Evolutionary conservation across 2,113 vertebrate genomes (phyloP), one percentile per base, ranked within the genome.

Genomic region (Clarias magur): DNA sequence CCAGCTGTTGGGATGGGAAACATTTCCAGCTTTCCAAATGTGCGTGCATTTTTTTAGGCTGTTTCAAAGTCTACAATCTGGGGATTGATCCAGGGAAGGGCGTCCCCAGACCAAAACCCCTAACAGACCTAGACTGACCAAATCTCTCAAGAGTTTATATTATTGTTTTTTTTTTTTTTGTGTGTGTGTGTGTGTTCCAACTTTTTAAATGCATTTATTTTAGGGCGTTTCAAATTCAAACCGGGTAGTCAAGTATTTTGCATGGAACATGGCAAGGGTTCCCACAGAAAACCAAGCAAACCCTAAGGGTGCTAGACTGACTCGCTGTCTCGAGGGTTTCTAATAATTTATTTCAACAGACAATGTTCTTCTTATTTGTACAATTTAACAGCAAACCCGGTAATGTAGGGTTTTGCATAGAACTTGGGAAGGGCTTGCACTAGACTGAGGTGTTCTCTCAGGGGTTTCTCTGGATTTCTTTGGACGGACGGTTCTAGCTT

Each of bases 11-110:
- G 78, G 17, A 80, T 21, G 8, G 34, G n/a, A 60, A 60, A 59
- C 79, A 60, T 80, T 60, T 80, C 54, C 79, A 80, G 27, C 34
- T 62, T 81, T 59, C 54, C 54, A 78, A 54, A 75, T 75, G 11
- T 53, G 27, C 8, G 62, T 65, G 8, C 0, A 7, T 38, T 48
- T 11, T 75, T 78, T 79, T 10, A 27, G 25, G 13, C 59, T 23
- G 16, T 38, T 60, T 56, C 56, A 59, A 23, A 38, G 27, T 60
- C 9, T 25, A 62, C 23, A 23, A 27, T 30, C 11, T 62, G 60
- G 0, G 9, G 27, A 12, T 21, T 80, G n/a, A 80, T 25, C 30
- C 56, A 80, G 17, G 17, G 17, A 59, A 80, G n/a, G 27, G 10
- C 3, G 11, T 80, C 54, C n/a, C n/a, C 10, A 60, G 19, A 25